Conservation (phyloP, 37 sponge, comb jelly and placozoan genomes). For the Amphimedon queenslandica region DNA sequence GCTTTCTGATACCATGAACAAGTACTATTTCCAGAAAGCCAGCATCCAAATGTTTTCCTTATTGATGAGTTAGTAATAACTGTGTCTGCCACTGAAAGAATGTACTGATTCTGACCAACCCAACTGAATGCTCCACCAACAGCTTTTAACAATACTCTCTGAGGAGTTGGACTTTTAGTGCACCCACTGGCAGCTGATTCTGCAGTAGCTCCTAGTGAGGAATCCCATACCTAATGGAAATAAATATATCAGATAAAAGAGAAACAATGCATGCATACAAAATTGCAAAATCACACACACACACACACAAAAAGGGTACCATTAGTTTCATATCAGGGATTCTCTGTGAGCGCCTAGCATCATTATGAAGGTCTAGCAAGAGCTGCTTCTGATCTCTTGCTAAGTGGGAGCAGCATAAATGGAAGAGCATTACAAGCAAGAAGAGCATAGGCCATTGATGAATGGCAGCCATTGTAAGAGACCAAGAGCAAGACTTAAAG, state of each 20-base stretch:
- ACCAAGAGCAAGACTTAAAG: no score
- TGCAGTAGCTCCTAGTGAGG: constrained; percentile 18
- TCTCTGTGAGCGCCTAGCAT: neutral
- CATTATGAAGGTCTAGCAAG: constrained; percentile 36
- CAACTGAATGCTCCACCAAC: neutral
- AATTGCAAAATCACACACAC: no score
- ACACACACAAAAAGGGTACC: no score
- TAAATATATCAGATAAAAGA: no score
- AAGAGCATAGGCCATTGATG: no score
- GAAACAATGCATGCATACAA: no score
- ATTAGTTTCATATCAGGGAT: constrained; percentile 19
- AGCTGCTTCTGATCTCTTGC: constrained; percentile 28
- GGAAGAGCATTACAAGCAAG: no score
- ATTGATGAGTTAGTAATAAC: neutral
- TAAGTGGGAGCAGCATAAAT: no score
- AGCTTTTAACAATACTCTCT: neutral
- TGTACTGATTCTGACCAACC: constrained; percentile 11
- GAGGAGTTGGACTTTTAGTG: neutral
- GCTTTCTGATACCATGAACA: no score
- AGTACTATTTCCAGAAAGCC: neutral
- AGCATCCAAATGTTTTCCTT: neutral
- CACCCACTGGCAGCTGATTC: constrained; percentile 29
- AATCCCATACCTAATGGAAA: constrained; percentile 22
- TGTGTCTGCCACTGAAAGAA: neutral
- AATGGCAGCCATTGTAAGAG: no score